phyloP scores from a whole-genome alignment of 2,797 vertebrate species.

The Mormyrops attenuatus region DNA sequence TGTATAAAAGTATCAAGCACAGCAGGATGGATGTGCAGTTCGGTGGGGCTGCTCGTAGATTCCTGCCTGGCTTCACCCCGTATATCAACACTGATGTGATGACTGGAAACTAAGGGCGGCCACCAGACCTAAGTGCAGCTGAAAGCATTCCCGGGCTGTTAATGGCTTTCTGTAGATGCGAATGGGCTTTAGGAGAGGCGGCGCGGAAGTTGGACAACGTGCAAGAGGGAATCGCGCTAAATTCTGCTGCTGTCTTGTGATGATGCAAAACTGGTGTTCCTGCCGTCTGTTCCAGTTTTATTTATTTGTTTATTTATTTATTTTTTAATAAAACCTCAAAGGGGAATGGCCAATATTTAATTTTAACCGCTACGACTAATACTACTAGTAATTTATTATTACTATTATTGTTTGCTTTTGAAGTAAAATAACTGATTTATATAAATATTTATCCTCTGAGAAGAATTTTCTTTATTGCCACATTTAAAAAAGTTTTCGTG shows the following conservation, averaged over 20 bases:
- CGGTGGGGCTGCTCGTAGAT: background rate
- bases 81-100: background rate
- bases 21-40: background rate
- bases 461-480: background rate
- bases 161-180: background rate
- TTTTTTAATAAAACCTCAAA: background rate
- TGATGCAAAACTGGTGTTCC: background rate
- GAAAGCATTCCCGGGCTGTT: background rate
- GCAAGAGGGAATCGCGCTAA: background rate
- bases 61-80: background rate
- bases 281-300: background rate
- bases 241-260: background rate
- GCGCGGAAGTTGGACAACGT: background rate
- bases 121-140: background rate
- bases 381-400: background rate
- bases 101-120: background rate
- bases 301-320: no score
- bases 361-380: background rate
- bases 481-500: background rate
- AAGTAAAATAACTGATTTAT: background rate
- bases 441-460: background rate
- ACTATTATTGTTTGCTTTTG: background rate
- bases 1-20: background rate
- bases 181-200: background rate
- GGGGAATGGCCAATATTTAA: background rate